These are phyloP conservation scores for Falco punctatus DNA, from an alignment of 2,113 vertebrate species.

Conservation along the genomic window DNA sequence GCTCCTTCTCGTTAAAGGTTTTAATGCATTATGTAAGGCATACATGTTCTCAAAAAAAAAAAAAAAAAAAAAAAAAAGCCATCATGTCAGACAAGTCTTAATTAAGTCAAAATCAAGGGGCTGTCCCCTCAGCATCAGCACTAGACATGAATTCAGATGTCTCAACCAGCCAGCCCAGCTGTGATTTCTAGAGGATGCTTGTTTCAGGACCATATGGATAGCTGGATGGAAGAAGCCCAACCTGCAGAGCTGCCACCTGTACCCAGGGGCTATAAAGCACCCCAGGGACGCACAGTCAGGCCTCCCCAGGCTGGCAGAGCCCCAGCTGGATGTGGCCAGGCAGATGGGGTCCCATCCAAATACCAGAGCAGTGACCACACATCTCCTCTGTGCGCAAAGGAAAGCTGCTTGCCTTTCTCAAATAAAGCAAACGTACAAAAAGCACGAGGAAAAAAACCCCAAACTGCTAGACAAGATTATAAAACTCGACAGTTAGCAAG, in stretches of 20 bases:
- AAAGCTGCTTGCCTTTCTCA: background rate
- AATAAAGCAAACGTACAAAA: background rate
- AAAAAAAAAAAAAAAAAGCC: background rate
- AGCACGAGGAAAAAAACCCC: background rate
- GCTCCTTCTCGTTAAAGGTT: background rate
- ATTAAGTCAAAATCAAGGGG: background rate
- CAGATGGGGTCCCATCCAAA: background rate
- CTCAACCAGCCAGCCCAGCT: background rate
- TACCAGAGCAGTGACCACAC: background rate
- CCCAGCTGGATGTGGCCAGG: background rate
- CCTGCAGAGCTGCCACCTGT: background rate
- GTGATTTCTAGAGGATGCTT: background rate
- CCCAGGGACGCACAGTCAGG: background rate
- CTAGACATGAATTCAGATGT: background rate
- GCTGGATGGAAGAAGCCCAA: background rate
- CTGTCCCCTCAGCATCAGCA: background rate
- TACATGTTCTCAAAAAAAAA: background rate
- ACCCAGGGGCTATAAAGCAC: background rate
- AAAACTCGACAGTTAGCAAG: background rate
- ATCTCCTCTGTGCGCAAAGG: accelerated
- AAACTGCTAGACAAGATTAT: background rate
- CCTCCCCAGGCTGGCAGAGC: background rate
- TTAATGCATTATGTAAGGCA: background rate
- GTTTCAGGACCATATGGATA: accelerated
- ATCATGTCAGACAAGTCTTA: background rate